Evolutionary conservation across 2,113 vertebrate species (phyloP).

Genomic region (Nibea coibor): DNA sequence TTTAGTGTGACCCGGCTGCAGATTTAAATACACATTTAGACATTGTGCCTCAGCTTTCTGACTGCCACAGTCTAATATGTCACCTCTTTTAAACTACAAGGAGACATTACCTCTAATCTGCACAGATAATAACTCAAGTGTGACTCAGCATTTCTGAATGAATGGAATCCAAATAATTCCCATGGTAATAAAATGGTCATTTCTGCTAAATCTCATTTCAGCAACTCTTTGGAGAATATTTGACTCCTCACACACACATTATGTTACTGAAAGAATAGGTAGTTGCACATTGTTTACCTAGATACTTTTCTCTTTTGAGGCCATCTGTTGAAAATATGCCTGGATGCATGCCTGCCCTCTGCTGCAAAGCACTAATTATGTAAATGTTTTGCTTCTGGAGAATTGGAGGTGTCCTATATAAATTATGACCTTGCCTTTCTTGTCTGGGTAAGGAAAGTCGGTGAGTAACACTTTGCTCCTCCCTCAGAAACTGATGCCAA

Average conservation of each 20-base stretch:
- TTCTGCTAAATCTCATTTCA: background rate
- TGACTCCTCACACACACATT: background rate
- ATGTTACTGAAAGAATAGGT: background rate
- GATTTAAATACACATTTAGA: background rate
- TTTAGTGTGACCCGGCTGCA: background rate
- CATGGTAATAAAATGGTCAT: background rate
- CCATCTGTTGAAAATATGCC: background rate
- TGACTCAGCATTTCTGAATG: background rate
- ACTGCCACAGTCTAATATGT: background rate
- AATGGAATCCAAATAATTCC: conserved; percentile 4
- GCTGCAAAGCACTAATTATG: background rate
- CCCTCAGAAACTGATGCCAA: background rate
- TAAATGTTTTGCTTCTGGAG: background rate
- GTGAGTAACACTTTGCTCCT: conserved; percentile 1
- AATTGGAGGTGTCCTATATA: background rate
- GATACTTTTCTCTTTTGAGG: background rate
- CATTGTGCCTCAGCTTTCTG: background rate
- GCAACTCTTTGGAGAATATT: background rate
- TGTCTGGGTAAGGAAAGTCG: background rate
- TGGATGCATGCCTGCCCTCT: background rate
- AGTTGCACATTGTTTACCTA: background rate
- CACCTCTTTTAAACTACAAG: background rate
- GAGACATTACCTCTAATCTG: conserved; percentile 10
- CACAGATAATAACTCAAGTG: conserved; percentile 17
- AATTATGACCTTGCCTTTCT: conserved; percentile 2